Conservation (phyloP, 53 echinoderm and acorn worm genomes). For the Henricia sp. region DNA sequence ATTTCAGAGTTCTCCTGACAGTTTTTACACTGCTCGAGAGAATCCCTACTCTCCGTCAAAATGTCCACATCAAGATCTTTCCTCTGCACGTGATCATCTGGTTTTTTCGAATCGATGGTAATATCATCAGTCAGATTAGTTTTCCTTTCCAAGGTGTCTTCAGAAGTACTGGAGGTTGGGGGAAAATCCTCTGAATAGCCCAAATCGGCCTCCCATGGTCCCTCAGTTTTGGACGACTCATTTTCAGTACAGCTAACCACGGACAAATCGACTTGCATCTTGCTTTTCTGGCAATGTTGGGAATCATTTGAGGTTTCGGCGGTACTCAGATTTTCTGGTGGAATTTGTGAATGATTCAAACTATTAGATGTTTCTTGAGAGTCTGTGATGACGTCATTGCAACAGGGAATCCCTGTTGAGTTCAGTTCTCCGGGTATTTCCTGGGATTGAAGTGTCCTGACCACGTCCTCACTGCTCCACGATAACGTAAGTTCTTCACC, state of each 20-base stretch:
- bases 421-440: not conserved
- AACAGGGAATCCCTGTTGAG: not conserved
- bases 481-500: slow-evolving; percentile 5
- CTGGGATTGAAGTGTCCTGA: not conserved
- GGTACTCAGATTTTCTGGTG: not conserved
- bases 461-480: slow-evolving; percentile 26
- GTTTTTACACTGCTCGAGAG: not conserved
- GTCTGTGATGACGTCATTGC: not conserved
- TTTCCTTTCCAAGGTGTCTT: not conserved
- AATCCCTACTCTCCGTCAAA: not conserved
- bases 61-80: not conserved
- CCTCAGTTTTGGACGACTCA: not conserved
- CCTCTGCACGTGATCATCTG: not conserved
- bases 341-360: too few relatives aligned
- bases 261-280: not conserved
- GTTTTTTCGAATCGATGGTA: not conserved
- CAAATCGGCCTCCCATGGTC: not conserved
- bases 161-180: not conserved
- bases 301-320: not conserved
- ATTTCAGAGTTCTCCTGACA: not conserved
- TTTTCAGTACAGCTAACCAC: not conserved
- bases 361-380: not conserved
- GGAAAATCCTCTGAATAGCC: not conserved
- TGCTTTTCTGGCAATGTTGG: not conserved
- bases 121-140: not conserved